phyloP scores from a whole-genome alignment of 2,113 vertebrate genomes.

The Tamias sibiricus region DNA sequence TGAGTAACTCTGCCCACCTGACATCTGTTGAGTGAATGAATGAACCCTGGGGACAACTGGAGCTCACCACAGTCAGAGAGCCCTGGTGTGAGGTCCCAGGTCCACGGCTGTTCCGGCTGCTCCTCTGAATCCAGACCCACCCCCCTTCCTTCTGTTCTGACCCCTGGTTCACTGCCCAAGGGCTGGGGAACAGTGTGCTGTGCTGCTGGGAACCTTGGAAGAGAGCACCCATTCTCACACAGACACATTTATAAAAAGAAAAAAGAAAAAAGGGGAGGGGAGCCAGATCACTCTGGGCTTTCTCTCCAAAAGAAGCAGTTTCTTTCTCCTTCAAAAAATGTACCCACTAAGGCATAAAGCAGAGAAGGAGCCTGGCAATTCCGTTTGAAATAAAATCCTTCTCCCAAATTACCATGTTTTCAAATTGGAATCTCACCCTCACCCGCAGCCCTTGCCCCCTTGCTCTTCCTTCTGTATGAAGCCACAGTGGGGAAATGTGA shows the following conservation, averaged over 20 bases:
- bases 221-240: neutral
- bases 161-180: too few species aligned
- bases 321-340: neutral
- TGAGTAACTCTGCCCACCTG: neutral
- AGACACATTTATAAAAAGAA: neutral
- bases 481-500: constrained; percentile 39
- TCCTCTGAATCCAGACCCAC: neutral
- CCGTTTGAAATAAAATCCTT: neutral
- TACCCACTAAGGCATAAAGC: neutral
- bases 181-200: neutral
- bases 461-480: neutral
- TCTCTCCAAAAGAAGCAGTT: neutral
- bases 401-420: constrained; percentile 56
- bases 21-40: fast-evolving
- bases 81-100: neutral
- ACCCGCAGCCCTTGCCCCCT: neutral
- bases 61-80: neutral
- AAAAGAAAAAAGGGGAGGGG: neutral
- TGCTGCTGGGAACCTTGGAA: neutral
- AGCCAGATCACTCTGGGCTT: neutral
- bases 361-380: neutral
- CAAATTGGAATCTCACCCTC: neutral
- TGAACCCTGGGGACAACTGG: neutral
- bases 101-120: neutral
- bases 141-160: neutral